Conservation (phyloP, 2,113 vertebrate genomes). For the Calidris pugnax region DNA sequence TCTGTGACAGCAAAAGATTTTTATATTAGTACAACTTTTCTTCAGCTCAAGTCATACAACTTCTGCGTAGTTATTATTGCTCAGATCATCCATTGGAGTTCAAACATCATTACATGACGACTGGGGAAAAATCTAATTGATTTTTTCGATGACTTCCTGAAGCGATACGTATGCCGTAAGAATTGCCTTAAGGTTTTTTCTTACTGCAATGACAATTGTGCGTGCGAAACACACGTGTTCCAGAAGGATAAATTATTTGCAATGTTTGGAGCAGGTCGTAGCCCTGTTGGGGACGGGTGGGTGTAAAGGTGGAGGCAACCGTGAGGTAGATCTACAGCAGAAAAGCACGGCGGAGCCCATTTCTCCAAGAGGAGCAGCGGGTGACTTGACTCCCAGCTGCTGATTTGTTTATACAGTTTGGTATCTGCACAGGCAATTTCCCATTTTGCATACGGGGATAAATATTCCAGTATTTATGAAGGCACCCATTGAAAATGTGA, state of each 20-base stretch:
- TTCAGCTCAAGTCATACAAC: not conserved
- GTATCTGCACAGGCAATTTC: slow-evolving; percentile 7
- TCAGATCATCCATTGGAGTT: not conserved
- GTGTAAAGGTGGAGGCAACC: not conserved
- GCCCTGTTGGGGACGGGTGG: not conserved
- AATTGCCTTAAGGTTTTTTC: not conserved
- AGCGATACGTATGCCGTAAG: not conserved
- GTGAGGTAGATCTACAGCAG: not conserved
- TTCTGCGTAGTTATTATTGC: not conserved
- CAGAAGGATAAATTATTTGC: not conserved
- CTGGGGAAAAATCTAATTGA: not conserved
- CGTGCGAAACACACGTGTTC: not conserved
- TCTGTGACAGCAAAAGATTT: not conserved
- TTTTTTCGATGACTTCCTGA: not conserved
- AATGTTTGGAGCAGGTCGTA: not conserved
- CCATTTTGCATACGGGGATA: not conserved
- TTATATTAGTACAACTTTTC: not conserved
- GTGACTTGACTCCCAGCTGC: not conserved
- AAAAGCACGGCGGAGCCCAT: too few relatives aligned
- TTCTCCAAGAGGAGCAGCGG: not conserved
- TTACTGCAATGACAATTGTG: not conserved
- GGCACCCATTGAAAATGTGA: slow-evolving; percentile 47
- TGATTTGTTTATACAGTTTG: not conserved
- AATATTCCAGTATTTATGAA: slow-evolving; percentile 20
- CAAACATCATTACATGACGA: not conserved